Base-by-base conservation (phyloP, 2,797 vertebrate genomes). In the Carapus acus region DNA sequence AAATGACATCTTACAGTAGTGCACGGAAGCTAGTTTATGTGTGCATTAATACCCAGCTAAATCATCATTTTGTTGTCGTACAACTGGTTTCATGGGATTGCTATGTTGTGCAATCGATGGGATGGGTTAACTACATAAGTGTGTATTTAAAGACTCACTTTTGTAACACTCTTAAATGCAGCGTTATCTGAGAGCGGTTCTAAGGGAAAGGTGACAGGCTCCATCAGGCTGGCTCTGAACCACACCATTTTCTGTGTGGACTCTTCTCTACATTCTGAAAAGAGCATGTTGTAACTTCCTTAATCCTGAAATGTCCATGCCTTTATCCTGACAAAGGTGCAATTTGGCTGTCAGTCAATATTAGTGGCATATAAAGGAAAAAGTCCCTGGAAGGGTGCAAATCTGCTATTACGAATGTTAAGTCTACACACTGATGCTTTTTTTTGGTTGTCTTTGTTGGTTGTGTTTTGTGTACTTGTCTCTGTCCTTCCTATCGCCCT, bases 171-270 rank as follows among this genome's bases (percentile, higher is more conserved):
- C 67, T 81, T 65, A 73, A 79, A 78, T 74, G 62, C 74, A 77
- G 77, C 77, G 78, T 86, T 86, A 80, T 71, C 77, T 79, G 74
- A 85, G 78, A 74, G 75, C 78, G 80, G 86, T 77, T 75, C 64
- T 78, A 77, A 81, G 85, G 77, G 79, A 85, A 88, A 87, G 80
- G 79, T 82, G 80, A 82, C 79, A 83, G 68, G 79, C 67, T 80
- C 79, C 74, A 77, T 74, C 74, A 73, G 75, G 77, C 69, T 67
- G 72, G 79, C 77, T 69, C 79, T 80, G 69, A 81, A 62, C 77
- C 49, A 64, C 65, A 59, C 77, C 69, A 59, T 78, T 69, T 75
- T 54, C 58, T 73, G 69, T 65, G 42, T 58, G 43, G 75, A 62
- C 60, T 83, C 58, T 59, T 61, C 73, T 77, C n/a, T 77, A 73